A percentile compares a stretch with the other conserved stretches of the same genome.
Conservation (phyloP, 2,888 invertebrate genomes). For the Sisyra nigra region DNA sequence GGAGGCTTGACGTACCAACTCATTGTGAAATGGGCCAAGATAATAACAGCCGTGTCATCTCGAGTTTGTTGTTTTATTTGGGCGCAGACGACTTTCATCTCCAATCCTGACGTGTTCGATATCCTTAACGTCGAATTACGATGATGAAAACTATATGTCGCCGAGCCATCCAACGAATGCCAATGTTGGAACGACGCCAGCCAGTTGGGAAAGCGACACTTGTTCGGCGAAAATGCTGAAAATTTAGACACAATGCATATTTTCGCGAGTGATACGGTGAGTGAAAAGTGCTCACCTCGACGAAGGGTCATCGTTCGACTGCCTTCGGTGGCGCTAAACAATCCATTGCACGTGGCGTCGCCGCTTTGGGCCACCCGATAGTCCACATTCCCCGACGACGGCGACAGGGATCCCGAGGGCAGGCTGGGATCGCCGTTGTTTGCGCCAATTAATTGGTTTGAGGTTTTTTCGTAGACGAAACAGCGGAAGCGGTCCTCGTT, state of each 20-base stretch:
- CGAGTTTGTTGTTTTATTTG: conserved; percentile 40
- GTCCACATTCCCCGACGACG: conserved; percentile 38
- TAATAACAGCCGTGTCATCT: conserved; percentile 39
- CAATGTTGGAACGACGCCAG: conserved; percentile 70
- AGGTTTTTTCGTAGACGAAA: conserved; percentile 75
- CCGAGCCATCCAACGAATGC: conserved; percentile 78
- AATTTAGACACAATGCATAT: conserved; percentile 12
- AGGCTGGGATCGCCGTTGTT: conserved; percentile 13
- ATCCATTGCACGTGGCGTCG: conserved; percentile 84
- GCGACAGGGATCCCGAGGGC: conserved; percentile 3
- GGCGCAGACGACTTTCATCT: conserved; percentile 49
- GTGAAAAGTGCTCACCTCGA: conserved; percentile 37
- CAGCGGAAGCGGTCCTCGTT: conserved; percentile 89
- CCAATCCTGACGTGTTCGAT: conserved; percentile 41
- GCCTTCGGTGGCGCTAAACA: conserved; percentile 79
- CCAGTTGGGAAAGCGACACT: conserved; percentile 79
- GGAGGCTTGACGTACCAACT: conserved; percentile 42
- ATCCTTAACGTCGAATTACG: conserved; percentile 59
- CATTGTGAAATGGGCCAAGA: conserved; percentile 53
- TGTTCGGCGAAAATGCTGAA: conserved; percentile 52
- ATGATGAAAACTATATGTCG: conserved; percentile 74
- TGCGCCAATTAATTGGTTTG: not conserved
- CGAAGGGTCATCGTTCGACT: conserved; percentile 69
- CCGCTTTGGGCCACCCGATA: conserved; percentile 82
- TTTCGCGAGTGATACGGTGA: not conserved